Evolutionary conservation across 2,888 invertebrate genomes (phyloP).

Genomic region (Stenodema calcarata): DNA sequence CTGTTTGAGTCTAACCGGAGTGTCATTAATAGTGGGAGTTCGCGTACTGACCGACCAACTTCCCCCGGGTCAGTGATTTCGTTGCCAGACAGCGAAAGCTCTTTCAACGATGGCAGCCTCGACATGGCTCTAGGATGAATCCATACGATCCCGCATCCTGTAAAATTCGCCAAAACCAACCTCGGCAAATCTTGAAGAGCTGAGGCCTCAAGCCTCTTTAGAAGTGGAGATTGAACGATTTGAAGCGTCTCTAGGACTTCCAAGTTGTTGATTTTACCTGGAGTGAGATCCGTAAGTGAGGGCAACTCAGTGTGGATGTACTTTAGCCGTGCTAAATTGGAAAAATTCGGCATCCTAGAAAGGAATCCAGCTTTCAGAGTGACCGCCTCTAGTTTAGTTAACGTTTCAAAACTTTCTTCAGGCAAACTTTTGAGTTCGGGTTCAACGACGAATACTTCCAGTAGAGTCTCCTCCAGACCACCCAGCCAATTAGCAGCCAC

Average conservation of each 20-base stretch:
- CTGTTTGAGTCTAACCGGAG: conserved; percentile 75
- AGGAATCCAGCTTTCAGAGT: conserved; percentile 80
- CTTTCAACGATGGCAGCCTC: conserved; percentile 73
- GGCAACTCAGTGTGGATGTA: conserved; percentile 62
- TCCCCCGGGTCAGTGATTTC: conserved; percentile 79
- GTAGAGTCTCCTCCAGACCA: conserved; percentile 75
- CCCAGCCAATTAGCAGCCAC: conserved; percentile 82
- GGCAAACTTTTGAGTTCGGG: conserved; percentile 80
- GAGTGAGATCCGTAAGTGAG: conserved; percentile 56
- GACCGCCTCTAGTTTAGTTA: conserved; percentile 80
- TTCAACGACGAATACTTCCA: conserved; percentile 86
- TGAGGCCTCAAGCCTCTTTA: conserved; percentile 75
- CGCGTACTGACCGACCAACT: conserved; percentile 79
- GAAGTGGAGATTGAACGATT: conserved; percentile 70
- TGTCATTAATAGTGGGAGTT: conserved; percentile 74
- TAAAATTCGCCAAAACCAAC: conserved; percentile 75
- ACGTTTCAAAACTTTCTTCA: conserved; percentile 75
- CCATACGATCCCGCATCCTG: conserved; percentile 76
- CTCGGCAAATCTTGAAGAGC: conserved; percentile 74
- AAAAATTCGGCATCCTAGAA: conserved; percentile 77
- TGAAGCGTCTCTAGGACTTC: conserved; percentile 77
- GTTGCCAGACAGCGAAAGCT: conserved; percentile 75
- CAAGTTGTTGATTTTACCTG: conserved; percentile 63
- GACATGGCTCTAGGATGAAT: conserved; percentile 80
- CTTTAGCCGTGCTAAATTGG: conserved; percentile 73